Evolutionary conservation across 2,113 vertebrate genomes (phyloP).

Genomic region (Carassius gibelio): DNA sequence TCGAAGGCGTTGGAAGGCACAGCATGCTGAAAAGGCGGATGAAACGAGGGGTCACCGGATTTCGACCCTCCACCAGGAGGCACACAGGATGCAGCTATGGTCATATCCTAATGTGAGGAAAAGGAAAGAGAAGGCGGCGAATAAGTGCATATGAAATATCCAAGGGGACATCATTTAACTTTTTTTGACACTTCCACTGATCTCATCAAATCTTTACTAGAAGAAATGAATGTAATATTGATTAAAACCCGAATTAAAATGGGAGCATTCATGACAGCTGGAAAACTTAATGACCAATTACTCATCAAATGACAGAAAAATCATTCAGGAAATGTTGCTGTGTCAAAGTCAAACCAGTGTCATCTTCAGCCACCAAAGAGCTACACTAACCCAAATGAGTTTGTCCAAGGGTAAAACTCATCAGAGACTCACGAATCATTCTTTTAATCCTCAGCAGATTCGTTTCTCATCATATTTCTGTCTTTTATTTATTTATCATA

Average conservation of each 20-base stretch:
- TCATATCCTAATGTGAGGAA: conserved; percentile 75
- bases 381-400: conserved; percentile 15
- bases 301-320: conserved; percentile 36
- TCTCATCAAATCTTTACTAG: conserved; percentile 8
- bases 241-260: conserved; percentile 18
- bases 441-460: background rate
- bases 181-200: conserved; percentile 23
- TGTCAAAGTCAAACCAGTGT: conserved; percentile 29
- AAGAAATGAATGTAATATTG: conserved; percentile 38
- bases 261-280: background rate
- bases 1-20: conserved; percentile 84
- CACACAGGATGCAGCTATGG: conserved; percentile 79
- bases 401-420: conserved; percentile 1
- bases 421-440: conserved; percentile 3
- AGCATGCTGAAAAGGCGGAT: conserved; percentile 84
- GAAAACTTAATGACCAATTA: conserved; percentile 32
- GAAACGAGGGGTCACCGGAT: conserved; percentile 83
- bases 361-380: conserved; percentile 19
- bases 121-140: background rate
- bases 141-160: background rate
- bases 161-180: background rate
- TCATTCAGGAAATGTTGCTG: conserved; percentile 1
- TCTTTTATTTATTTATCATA: conserved; percentile 17
- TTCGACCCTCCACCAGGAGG: conserved; percentile 85
- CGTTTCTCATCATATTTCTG: background rate